These are phyloP conservation scores for Biston betularia DNA, from an alignment of 2,888 invertebrate species.

Conservation along the genomic window DNA sequence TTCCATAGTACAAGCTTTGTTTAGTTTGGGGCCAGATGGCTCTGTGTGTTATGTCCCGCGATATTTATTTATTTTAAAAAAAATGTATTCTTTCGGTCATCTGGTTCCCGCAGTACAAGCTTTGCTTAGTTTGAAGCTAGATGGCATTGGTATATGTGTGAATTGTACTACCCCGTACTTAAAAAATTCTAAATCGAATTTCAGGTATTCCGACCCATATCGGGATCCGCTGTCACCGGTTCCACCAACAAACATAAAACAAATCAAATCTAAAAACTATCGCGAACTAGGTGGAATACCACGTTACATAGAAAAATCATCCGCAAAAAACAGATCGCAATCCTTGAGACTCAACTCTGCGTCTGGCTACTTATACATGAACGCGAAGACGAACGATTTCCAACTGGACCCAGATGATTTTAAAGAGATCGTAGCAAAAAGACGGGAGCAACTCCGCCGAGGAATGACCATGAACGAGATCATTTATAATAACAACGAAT, in stretches of 20 bases:
- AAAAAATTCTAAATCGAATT: constrained; percentile 39
- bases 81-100: no score
- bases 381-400: constrained; percentile 80
- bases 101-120: no score
- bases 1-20: no score
- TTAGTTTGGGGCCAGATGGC: no score
- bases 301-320: constrained; percentile 77
- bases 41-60: no score
- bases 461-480: constrained; percentile 77
- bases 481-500: constrained; percentile 70
- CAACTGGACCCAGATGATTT: constrained; percentile 80
- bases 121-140: no score
- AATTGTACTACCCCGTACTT: no score
- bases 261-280: constrained; percentile 70
- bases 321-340: constrained; percentile 72
- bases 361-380: constrained; percentile 82
- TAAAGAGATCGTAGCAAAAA: constrained; percentile 76
- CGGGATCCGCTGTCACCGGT: constrained; percentile 80
- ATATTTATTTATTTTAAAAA: no score
- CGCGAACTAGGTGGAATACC: constrained; percentile 71
- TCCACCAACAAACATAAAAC: constrained; percentile 73
- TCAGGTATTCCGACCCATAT: constrained; percentile 72
- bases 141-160: no score
- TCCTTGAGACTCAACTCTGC: constrained; percentile 80
- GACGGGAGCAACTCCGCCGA: constrained; percentile 74